phyloP scores from a whole-genome alignment of 1,140 invertebrate species.

The Bemisia tabaci region DNA sequence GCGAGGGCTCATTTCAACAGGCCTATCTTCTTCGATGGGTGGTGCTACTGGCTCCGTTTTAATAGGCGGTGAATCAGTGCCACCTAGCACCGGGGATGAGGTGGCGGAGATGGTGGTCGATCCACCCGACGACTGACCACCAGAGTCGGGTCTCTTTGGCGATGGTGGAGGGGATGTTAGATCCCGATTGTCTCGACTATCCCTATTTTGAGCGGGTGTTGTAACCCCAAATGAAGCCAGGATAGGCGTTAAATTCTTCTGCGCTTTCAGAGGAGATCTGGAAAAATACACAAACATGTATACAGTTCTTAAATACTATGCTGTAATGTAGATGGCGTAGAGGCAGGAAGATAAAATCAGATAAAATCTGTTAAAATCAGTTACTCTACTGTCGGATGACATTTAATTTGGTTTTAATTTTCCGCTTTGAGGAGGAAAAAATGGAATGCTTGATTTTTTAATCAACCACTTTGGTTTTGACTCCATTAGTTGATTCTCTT shows the following conservation, averaged over 20 bases:
- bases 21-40: slow-evolving; percentile 2
- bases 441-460: too few relatives aligned
- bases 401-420: too few relatives aligned
- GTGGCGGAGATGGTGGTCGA: slow-evolving; percentile 63
- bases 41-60: slow-evolving; percentile 29
- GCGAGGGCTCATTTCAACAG: slow-evolving; percentile 35
- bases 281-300: slow-evolving; percentile 11
- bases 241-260: slow-evolving; percentile 42
- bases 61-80: slow-evolving; percentile 32
- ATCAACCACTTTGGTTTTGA: too few relatives aligned
- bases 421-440: too few relatives aligned
- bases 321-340: too few relatives aligned
- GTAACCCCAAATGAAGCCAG: slow-evolving; percentile 33
- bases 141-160: slow-evolving; percentile 28
- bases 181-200: slow-evolving; percentile 22
- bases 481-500: too few relatives aligned
- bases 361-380: too few relatives aligned
- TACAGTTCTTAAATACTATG: too few relatives aligned
- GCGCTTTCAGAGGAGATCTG: slow-evolving; percentile 38
- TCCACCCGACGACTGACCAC: slow-evolving; percentile 37
- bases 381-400: too few relatives aligned
- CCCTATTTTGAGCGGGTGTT: slow-evolving; percentile 15
- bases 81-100: slow-evolving; percentile 54
- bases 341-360: too few relatives aligned
- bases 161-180: slow-evolving; percentile 31